A percentile compares a stretch with the other conserved stretches of the same genome.
Evolutionary conservation across 1,140 invertebrate species (phyloP).

Genomic region (Bicyclus anynana): DNA sequence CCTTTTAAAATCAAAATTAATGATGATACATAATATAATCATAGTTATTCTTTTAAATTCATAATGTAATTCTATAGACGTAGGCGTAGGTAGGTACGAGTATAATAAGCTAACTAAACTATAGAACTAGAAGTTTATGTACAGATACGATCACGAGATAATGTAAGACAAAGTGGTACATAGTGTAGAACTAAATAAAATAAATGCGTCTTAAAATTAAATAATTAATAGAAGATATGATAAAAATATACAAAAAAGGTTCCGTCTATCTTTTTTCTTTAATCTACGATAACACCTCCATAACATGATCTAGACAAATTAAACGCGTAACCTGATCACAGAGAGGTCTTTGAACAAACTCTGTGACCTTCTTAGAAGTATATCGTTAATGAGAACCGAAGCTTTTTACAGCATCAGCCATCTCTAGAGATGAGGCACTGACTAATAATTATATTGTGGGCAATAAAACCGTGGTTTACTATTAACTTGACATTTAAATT

Average conservation of each 20-base stretch:
- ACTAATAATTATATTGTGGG: constrained; percentile 7
- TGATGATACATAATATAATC: no score
- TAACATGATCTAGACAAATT: constrained; percentile 72
- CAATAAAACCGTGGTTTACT: not conserved
- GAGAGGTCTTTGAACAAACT: constrained; percentile 21
- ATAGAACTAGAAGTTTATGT: no score
- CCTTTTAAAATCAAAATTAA: no score
- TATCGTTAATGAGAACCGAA: constrained; percentile 12
- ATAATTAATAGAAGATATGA: no score
- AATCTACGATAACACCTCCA: constrained; percentile 8
- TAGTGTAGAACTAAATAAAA: no score
- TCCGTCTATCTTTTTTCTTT: not conserved
- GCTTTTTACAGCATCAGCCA: not conserved
- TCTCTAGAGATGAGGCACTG: constrained; percentile 1
- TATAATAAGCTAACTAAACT: no score
- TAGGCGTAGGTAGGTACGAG: no score
- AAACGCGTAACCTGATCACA: constrained; percentile 53
- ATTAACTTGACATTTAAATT: not conserved
- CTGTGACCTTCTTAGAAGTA: constrained; percentile 13
- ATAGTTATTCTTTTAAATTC: no score
- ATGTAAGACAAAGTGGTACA: no score
- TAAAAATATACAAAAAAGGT: not conserved
- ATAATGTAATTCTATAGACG: no score
- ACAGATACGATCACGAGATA: no score
- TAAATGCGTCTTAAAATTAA: no score